Percentiles rank a stretch among this genome's conserved stretches.
These are phyloP conservation scores for Drosophila mimica DNA, from an alignment of 2,888 invertebrate genomes.

Conservation along the genomic window DNA sequence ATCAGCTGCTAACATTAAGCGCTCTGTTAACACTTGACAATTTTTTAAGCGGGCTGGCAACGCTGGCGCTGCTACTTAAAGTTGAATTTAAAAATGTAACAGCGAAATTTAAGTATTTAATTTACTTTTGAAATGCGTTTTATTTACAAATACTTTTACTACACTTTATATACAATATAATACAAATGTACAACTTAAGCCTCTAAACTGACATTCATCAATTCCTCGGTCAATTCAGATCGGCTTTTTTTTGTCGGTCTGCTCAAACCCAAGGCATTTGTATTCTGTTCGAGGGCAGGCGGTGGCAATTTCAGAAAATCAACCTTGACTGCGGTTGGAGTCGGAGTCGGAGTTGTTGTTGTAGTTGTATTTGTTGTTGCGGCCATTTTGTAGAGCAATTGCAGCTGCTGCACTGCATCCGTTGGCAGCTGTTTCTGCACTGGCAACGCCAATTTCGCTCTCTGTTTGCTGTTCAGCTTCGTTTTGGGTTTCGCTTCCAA, in stretches of 20 bases:
- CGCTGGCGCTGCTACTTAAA: neutral
- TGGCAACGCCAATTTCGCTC: slow-evolving; percentile 18
- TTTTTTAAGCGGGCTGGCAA: neutral
- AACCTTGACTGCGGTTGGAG: slow-evolving; percentile 21
- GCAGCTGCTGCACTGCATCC: slow-evolving; percentile 82
- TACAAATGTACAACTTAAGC: slow-evolving; percentile 44
- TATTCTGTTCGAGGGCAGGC: slow-evolving; percentile 52
- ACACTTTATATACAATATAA: neutral
- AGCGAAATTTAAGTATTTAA: neutral
- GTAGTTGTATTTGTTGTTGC: slow-evolving; percentile 28
- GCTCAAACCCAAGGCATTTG: slow-evolving; percentile 36
- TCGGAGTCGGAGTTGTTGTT: slow-evolving; percentile 34
- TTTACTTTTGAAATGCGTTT: slow-evolving; percentile 2
- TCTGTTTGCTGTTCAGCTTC: slow-evolving; percentile 25
- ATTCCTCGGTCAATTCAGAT: slow-evolving; percentile 87
- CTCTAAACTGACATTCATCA: slow-evolving; percentile 87
- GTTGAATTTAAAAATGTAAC: neutral
- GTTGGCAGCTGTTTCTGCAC: slow-evolving; percentile 84
- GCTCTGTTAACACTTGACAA: neutral
- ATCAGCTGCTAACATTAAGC: neutral
- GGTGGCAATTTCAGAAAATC: slow-evolving; percentile 55
- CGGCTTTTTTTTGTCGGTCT: slow-evolving; percentile 83
- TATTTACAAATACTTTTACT: slow-evolving; percentile 21
- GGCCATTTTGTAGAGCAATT: slow-evolving; percentile 83
- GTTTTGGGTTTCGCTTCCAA: slow-evolving; percentile 56